Evolutionary conservation across 1,140 invertebrate species (phyloP), one percentile per base, ranked within the genome.

Genomic region (Formica exsecta): DNA sequence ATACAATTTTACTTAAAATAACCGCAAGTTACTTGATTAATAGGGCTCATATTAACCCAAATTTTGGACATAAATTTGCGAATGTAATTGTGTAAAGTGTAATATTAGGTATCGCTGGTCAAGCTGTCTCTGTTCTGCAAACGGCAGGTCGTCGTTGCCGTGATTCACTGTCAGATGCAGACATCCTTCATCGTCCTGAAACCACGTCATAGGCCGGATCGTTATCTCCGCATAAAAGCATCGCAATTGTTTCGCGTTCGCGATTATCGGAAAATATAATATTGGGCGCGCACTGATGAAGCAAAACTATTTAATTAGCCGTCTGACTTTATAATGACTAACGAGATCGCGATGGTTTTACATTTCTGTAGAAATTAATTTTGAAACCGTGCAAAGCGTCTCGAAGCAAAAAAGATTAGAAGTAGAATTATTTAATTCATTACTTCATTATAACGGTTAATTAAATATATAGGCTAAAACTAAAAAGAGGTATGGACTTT

Each of bases 111-210:
- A 66, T 68, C 29, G 54, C 51, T 62, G 32, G 13, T 25, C 64
- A 22, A 61, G 57, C 38, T 38, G 57, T 71, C 48, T 44, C 36
- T 9, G 44, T 62, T 19, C 29, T 86, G 87, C 73, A 32, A 57
- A 38, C 36, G 77, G 61, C 71, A 84, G 48, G 11, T 32, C 16
- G 38, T 68, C 64, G 57, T 62, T 36, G 25, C 32, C 29, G 54
- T 87, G 85, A 86, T 85, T 90, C 87, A 90, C n/a, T 74, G 80
- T 85, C 86, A 61, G 66, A 86, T 66, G 54, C 75, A 71, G 8
- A 25, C 54, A 29, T 64, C 62, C 65, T 73, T 2, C 66, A 62
- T 83, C 16, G 29, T 13, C 38, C 44, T 48, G 62, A 75, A 62
- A 76, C 44, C 61, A 51, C n/a, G 70, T 57, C 38, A 83, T 32